These are phyloP conservation scores for Schmidtea mediterranea DNA, from an alignment of 1,140 invertebrate species.

Conservation along the genomic window DNA sequence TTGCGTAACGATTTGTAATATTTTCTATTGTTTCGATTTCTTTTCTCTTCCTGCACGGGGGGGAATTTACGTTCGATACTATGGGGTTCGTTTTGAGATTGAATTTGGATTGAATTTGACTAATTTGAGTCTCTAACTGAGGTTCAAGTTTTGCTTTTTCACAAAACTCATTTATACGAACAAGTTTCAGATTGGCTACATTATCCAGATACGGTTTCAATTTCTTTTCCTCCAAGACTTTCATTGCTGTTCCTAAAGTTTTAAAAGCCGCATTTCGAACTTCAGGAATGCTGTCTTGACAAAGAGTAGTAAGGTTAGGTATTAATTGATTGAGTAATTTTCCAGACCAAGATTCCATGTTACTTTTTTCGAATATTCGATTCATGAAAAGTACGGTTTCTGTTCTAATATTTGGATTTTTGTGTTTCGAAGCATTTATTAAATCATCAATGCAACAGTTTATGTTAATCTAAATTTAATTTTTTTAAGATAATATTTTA, in stretches of 20 bases:
- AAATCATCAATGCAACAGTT: too few species aligned
- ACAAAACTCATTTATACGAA: constrained; percentile 72
- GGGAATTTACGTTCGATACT: too few species aligned
- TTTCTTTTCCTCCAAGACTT: constrained; percentile 65
- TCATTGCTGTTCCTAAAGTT: constrained; percentile 71
- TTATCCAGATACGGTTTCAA: constrained; percentile 57
- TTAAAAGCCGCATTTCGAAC: constrained; percentile 32
- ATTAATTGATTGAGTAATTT: neutral
- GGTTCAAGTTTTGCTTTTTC: constrained; percentile 40
- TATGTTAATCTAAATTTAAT: too few species aligned
- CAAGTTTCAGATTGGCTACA: constrained; percentile 58
- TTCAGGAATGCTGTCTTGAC: constrained; percentile 18
- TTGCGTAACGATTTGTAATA: too few species aligned
- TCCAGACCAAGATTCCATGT: neutral
- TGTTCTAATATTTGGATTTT: too few species aligned
- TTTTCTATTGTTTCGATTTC: too few species aligned
- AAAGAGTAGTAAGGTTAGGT: neutral
- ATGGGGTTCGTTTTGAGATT: too few species aligned
- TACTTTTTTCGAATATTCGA: constrained; percentile 35
- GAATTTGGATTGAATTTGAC: too few species aligned
- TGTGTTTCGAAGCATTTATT: too few species aligned
- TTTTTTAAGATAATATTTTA: too few species aligned
- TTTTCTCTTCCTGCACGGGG: too few species aligned
- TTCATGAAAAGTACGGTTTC: constrained; percentile 66
- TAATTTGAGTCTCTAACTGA: too few species aligned